phyloP scores from a whole-genome alignment of 2,113 vertebrate genomes.

The Macrotis lagotis region DNA sequence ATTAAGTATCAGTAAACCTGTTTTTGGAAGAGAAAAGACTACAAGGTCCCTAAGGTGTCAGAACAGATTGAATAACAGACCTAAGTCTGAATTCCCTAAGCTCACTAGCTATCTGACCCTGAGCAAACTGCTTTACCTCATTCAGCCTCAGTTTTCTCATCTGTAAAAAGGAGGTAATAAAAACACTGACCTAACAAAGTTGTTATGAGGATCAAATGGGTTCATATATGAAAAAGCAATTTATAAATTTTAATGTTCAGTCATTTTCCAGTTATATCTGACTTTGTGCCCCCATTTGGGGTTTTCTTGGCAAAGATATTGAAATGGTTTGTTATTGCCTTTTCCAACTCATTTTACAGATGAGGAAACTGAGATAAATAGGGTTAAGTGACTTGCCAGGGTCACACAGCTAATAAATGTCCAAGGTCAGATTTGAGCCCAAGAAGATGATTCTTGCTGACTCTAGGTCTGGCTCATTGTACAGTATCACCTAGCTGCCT shows the following conservation, averaged over 20 bases:
- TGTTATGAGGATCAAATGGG: background rate
- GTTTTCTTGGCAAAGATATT: background rate
- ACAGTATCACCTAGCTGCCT: background rate
- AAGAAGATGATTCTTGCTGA: no score
- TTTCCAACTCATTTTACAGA: background rate
- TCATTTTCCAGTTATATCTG: background rate
- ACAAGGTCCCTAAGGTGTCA: background rate
- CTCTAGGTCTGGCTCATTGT: background rate
- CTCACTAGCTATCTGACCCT: background rate
- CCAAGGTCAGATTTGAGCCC: background rate
- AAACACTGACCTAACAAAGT: background rate
- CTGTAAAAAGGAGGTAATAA: background rate
- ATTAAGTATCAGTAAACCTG: background rate
- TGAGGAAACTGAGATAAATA: background rate
- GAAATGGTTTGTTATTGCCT: background rate
- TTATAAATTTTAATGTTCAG: background rate
- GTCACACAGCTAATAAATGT: background rate
- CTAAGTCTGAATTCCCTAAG: background rate
- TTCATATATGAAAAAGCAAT: background rate
- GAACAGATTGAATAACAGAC: background rate
- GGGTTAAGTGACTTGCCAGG: background rate
- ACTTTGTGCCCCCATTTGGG: background rate
- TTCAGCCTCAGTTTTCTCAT: background rate
- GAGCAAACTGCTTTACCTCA: background rate
- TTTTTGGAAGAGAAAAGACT: background rate